A percentile compares a stretch with the other conserved stretches of the same genome.
phyloP scores from a whole-genome alignment of 2,888 invertebrate genomes.

The Coelopa pilipes region DNA sequence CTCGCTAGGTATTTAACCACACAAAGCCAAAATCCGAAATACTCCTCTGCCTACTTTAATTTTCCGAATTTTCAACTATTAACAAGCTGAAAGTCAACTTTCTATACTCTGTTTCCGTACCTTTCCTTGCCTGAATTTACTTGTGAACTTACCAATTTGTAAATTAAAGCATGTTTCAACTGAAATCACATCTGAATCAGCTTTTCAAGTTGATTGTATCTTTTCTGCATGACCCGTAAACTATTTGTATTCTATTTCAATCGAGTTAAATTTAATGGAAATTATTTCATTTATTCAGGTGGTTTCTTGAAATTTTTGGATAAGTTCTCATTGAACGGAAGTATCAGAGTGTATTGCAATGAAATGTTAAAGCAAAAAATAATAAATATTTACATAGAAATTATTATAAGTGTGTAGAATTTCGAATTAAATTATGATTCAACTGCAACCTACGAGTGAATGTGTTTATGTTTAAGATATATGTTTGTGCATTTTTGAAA shows the following conservation, averaged over 20 bases:
- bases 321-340: conserved; percentile 43
- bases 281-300: conserved; percentile 56
- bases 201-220: no score
- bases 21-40: conserved; percentile 53
- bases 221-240: no score
- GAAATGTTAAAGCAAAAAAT: neutral
- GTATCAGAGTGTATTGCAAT: neutral
- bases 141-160: neutral
- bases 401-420: neutral
- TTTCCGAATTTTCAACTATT: conserved; percentile 44
- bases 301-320: conserved; percentile 64
- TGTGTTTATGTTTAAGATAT: neutral
- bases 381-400: neutral
- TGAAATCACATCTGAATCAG: neutral
- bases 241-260: no score
- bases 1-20: conserved; percentile 75
- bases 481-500: neutral
- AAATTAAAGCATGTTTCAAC: conserved; percentile 23
- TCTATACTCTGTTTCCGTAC: neutral
- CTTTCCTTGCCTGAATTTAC: neutral
- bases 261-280: conserved; percentile 10
- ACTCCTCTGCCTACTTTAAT: conserved; percentile 39
- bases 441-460: neutral
- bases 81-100: neutral
- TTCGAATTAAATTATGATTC: neutral